These are phyloP conservation scores for Ptychoptera albimana DNA, from an alignment of 2,888 invertebrate genomes.

Conservation along the genomic window DNA sequence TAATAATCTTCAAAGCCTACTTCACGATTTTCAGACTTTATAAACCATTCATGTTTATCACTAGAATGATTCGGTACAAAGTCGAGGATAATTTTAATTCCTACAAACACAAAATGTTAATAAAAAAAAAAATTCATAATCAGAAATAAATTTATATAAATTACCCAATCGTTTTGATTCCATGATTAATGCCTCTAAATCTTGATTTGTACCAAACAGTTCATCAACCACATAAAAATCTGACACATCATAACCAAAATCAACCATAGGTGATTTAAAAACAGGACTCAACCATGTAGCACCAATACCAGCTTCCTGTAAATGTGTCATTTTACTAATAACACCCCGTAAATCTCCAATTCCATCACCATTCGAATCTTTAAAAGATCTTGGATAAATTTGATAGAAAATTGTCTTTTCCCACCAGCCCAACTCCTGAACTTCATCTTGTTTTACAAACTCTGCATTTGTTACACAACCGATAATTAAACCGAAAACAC, in stretches of 20 bases:
- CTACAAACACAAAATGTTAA: slow-evolving; percentile 30
- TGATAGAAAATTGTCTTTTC: slow-evolving; percentile 56
- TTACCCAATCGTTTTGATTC: slow-evolving; percentile 20
- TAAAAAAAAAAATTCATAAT: slow-evolving; percentile 9
- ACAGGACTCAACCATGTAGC: slow-evolving; percentile 44
- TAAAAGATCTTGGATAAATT: slow-evolving; percentile 54
- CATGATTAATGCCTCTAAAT: slow-evolving; percentile 30
- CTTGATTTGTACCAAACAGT: slow-evolving; percentile 36
- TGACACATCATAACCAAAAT: slow-evolving; percentile 44
- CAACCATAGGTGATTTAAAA: slow-evolving; percentile 39
- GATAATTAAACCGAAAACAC: no score
- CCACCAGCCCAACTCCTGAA: slow-evolving; percentile 47
- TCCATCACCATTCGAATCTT: slow-evolving; percentile 42
- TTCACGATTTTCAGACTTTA: slow-evolving; percentile 44
- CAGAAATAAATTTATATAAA: no score
- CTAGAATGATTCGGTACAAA: slow-evolving; percentile 66
- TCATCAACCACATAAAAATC: slow-evolving; percentile 37
- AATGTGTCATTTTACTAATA: slow-evolving; percentile 32
- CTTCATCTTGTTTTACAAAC: not conserved
- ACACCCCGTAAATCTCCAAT: slow-evolving; percentile 29
- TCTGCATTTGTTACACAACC: not conserved
- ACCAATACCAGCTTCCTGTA: slow-evolving; percentile 33
- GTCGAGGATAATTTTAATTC: slow-evolving; percentile 46
- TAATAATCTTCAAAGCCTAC: slow-evolving; percentile 56
- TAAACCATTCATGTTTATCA: slow-evolving; percentile 74